phyloP scores from a whole-genome alignment of 2,888 invertebrate species.

The Drosophila eohydei region DNA sequence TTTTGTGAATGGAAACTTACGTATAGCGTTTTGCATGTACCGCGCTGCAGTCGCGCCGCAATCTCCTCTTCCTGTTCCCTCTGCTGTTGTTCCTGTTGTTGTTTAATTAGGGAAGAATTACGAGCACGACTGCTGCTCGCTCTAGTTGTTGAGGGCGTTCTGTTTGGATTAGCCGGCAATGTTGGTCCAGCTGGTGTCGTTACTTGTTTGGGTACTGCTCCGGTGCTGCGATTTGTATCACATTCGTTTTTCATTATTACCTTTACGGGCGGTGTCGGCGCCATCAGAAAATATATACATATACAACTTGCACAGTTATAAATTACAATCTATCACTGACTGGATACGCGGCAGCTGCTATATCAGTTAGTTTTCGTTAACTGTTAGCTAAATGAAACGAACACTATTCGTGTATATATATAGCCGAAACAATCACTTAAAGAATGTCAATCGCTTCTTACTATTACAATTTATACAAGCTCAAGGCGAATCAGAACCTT shows the following conservation, averaged over 20 bases:
- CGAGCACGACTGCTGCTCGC: constrained; percentile 38
- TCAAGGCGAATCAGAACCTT: constrained; percentile 4
- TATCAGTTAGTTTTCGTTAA: background rate
- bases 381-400: background rate
- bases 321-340: constrained; percentile 29
- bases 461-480: background rate
- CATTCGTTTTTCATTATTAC: constrained; percentile 55
- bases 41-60: constrained; percentile 87
- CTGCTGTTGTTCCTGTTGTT: constrained; percentile 64
- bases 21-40: constrained; percentile 86
- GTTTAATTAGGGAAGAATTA: constrained; percentile 47
- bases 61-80: constrained; percentile 85
- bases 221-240: constrained; percentile 55
- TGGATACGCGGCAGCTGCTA: constrained; percentile 7
- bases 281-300: constrained; percentile 43
- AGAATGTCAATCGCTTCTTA: background rate
- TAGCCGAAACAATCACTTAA: background rate
- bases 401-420: background rate
- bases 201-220: constrained; percentile 72
- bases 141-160: constrained; percentile 29
- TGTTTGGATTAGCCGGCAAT: constrained; percentile 40
- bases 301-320: constrained; percentile 31
- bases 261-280: constrained; percentile 54
- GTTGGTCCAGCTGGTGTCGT: constrained; percentile 27
- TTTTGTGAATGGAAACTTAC: constrained; percentile 65